Evolutionary conservation across 2,888 invertebrate genomes (phyloP).

Genomic region (Amiota mariae): DNA sequence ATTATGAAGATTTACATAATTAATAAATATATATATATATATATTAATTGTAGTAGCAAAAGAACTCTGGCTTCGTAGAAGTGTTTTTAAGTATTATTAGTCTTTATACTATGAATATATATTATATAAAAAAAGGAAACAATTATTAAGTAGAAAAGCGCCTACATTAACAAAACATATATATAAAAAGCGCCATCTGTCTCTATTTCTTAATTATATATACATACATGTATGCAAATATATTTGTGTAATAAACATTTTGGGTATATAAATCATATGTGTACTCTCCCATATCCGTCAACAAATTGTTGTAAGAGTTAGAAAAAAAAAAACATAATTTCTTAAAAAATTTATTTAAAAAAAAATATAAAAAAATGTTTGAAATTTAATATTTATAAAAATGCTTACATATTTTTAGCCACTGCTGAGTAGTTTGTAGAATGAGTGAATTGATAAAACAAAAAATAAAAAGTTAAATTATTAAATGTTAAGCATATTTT

Average conservation of each 20-base stretch:
- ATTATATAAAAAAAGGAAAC: slow-evolving; percentile 14
- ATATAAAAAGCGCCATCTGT: slow-evolving; percentile 27
- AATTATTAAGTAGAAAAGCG: too few species aligned
- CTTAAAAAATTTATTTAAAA: slow-evolving; percentile 41
- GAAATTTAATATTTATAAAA: slow-evolving; percentile 15
- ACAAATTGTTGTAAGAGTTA: slow-evolving; percentile 19
- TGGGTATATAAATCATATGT: slow-evolving; percentile 44
- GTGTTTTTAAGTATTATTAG: slow-evolving; percentile 67
- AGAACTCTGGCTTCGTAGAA: slow-evolving; percentile 65
- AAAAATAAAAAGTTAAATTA: slow-evolving; percentile 8
- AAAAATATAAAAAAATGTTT: slow-evolving; percentile 17
- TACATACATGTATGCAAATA: slow-evolving; percentile 35
- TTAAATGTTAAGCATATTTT: slow-evolving; percentile 24
- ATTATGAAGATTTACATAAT: slow-evolving; percentile 23
- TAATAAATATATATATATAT: slow-evolving; percentile 27
- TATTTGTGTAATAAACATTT: slow-evolving; percentile 17
- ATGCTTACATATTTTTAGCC: slow-evolving; percentile 30
- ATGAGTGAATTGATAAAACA: not conserved
- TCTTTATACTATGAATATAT: slow-evolving; percentile 38
- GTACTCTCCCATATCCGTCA: slow-evolving; percentile 33
- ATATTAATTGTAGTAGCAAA: slow-evolving; percentile 43
- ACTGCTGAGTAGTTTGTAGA: slow-evolving; percentile 30
- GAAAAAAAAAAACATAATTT: not conserved
- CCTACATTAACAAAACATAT: slow-evolving; percentile 15
- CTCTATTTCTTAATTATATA: slow-evolving; percentile 40